phyloP scores from a whole-genome alignment of 2,888 invertebrate genomes.

The Chrysolina oricalcia region DNA sequence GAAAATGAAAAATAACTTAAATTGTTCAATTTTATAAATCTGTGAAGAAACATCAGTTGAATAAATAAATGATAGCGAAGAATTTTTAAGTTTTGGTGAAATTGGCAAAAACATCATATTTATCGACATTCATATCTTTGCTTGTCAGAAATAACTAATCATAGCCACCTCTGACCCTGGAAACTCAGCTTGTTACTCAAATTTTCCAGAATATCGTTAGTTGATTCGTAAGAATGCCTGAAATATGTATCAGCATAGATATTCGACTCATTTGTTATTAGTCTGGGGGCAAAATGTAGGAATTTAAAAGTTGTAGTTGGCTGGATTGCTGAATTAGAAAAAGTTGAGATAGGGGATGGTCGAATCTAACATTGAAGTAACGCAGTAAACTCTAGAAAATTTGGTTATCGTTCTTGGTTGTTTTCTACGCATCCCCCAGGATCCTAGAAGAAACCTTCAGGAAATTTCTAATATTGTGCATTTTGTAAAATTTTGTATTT shows the following conservation, averaged over 20 bases:
- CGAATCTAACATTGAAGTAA: too few species aligned
- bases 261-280: background rate
- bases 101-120: background rate
- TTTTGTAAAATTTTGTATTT: too few species aligned
- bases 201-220: background rate
- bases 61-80: too few species aligned
- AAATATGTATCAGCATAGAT: constrained; percentile 10
- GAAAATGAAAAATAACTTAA: too few species aligned
- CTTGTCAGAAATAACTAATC: background rate
- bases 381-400: too few species aligned
- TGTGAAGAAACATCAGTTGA: too few species aligned
- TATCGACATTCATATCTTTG: constrained; percentile 1
- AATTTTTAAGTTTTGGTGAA: background rate
- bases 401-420: too few species aligned
- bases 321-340: background rate
- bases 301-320: background rate
- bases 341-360: too few species aligned
- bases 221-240: background rate
- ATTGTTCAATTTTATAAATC: too few species aligned
- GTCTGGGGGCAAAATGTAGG: background rate
- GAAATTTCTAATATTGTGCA: too few species aligned
- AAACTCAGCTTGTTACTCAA: constrained; percentile 7
- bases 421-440: too few species aligned
- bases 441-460: too few species aligned
- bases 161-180: constrained; percentile 2